Percentiles rank a stretch among this genome's conserved stretches.
phyloP scores from a whole-genome alignment of 1,140 invertebrate genomes.

The Vanessa atalanta region DNA sequence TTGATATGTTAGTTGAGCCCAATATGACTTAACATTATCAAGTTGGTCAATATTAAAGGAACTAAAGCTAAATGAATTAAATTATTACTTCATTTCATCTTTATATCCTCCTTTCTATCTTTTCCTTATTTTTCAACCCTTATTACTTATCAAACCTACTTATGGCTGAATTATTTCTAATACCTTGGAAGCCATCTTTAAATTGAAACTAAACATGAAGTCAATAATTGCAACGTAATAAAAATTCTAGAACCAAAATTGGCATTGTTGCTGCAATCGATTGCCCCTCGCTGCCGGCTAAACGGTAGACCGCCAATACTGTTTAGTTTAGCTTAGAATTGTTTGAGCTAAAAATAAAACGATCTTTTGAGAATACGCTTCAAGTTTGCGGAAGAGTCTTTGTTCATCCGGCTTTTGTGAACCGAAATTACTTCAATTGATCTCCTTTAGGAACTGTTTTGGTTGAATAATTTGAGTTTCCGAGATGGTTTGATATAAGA shows the following conservation, averaged over 20 bases:
- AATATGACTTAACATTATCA: no score
- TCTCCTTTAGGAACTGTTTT: conserved; percentile 5
- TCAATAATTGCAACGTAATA: not conserved
- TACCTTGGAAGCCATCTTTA: no score
- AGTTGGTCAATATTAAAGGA: no score
- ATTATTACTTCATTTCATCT: no score
- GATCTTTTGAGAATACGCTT: conserved; percentile 22
- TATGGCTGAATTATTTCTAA: no score
- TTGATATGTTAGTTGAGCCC: no score
- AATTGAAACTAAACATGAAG: not conserved
- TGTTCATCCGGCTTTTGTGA: conserved; percentile 26
- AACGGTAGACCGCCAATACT: conserved; percentile 42
- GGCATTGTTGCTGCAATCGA: conserved; percentile 9
- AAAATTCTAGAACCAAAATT: conserved; percentile 3
- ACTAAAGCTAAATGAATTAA: no score
- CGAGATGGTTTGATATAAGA: not conserved
- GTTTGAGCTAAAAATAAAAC: conserved; percentile 52
- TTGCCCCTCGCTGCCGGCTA: conserved; percentile 8
- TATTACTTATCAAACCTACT: no score
- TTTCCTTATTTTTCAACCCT: no score
- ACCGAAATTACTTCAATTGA: conserved; percentile 24
- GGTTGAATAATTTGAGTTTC: conserved; percentile 6
- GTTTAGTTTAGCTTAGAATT: conserved; percentile 48
- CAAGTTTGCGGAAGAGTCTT: conserved; percentile 27
- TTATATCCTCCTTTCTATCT: no score